phyloP scores from a whole-genome alignment of 2,113 vertebrate species.

The Eolophus roseicapilla region DNA sequence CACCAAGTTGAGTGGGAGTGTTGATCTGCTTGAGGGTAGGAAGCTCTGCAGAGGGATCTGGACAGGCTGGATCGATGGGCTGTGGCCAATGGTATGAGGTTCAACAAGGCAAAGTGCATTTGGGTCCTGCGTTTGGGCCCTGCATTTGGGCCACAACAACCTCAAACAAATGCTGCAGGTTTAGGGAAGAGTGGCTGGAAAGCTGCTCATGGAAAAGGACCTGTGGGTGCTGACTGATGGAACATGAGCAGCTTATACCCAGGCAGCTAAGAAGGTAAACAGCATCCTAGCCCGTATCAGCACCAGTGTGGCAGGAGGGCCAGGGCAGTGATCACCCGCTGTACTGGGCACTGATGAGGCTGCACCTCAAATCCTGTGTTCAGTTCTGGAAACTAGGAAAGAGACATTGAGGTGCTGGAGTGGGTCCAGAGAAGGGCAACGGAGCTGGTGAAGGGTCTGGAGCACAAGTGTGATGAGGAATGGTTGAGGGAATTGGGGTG shows the following conservation, averaged over 20 bases:
- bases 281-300: background rate
- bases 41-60: background rate
- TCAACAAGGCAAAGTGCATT: background rate
- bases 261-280: too few relatives aligned
- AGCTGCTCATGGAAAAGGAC: background rate
- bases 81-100: background rate
- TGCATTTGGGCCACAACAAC: background rate
- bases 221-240: fast-evolving
- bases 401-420: background rate
- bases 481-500: fast-evolving
- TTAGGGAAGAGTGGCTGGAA: background rate
- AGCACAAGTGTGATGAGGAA: fast-evolving
- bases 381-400: background rate
- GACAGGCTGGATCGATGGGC: fast-evolving
- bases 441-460: background rate
- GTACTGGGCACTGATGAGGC: fast-evolving
- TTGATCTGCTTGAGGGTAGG: background rate
- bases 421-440: fast-evolving
- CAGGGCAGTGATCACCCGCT: fast-evolving
- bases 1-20: background rate
- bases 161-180: background rate
- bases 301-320: fast-evolving
- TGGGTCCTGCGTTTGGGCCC: background rate
- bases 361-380: fast-evolving
- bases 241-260: fast-evolving